phyloP scores from a whole-genome alignment of 2,113 vertebrate genomes.

The Piaya cayana region DNA sequence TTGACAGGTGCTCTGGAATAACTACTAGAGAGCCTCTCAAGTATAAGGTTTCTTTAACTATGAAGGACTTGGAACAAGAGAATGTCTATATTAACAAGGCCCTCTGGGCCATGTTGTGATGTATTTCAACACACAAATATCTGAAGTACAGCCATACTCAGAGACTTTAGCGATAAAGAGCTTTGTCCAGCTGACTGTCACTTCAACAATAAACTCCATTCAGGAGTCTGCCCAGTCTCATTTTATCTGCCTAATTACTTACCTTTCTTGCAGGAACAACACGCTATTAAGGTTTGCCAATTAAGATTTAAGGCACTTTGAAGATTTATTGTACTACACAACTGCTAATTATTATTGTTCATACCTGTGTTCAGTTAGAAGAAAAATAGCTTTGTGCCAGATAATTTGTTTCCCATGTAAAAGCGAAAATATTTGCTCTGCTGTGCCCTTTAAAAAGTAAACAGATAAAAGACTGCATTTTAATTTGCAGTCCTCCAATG shows the following conservation, averaged over 20 bases:
- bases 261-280: conserved; percentile 18
- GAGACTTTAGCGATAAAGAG: conserved; percentile 15
- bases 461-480: background rate
- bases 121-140: background rate
- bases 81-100: background rate
- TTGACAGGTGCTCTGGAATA: background rate
- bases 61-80: background rate
- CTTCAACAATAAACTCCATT: conserved; percentile 35
- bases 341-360: conserved; percentile 58
- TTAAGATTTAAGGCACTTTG: conserved; percentile 54
- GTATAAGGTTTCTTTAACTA: background rate
- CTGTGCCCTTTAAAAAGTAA: background rate
- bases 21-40: background rate
- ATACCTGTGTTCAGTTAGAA: background rate
- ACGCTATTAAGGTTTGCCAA: conserved; percentile 42
- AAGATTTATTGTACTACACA: conserved; percentile 47
- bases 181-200: conserved; percentile 25
- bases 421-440: background rate
- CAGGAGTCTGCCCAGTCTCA: conserved; percentile 25
- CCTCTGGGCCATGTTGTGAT: background rate
- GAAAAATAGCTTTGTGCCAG: background rate
- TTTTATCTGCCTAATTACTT: conserved; percentile 48
- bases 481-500: background rate
- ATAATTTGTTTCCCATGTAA: background rate
- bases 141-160: background rate